A percentile compares a stretch with the other conserved stretches of the same genome.
phyloP scores from a whole-genome alignment of 2,113 vertebrate genomes.

The Connochaetes taurinus region DNA sequence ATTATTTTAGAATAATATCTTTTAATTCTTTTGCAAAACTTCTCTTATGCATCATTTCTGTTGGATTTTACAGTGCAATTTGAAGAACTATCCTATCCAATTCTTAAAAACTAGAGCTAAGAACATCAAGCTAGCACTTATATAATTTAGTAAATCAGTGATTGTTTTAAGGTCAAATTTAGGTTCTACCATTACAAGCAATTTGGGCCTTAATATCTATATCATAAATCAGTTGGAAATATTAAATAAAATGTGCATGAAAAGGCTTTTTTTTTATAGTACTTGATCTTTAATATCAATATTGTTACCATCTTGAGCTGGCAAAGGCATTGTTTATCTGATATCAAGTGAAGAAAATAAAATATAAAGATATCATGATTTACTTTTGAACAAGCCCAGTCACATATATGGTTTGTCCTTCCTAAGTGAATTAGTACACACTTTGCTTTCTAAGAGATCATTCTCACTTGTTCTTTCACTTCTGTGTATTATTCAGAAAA shows the following conservation, averaged over 20 bases:
- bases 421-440: not conserved
- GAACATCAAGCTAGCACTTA: slow-evolving; percentile 12
- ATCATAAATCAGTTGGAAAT: slow-evolving; percentile 10
- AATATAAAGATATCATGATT: not conserved
- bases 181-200: not conserved
- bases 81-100: not conserved
- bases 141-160: slow-evolving; percentile 19
- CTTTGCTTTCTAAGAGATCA: not conserved
- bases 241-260: not conserved
- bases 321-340: slow-evolving; percentile 3
- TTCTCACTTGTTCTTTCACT: not conserved
- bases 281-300: not conserved
- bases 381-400: not conserved
- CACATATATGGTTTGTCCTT: not conserved
- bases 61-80: slow-evolving; percentile 9
- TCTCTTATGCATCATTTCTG: not conserved
- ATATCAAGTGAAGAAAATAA: not conserved
- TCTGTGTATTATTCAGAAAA: not conserved
- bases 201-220: not conserved
- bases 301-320: not conserved
- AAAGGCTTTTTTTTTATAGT: not conserved
- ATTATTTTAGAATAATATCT: slow-evolving; percentile 14
- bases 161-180: slow-evolving; percentile 32
- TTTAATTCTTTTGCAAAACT: slow-evolving; percentile 8
- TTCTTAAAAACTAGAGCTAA: slow-evolving; percentile 2